Conservation (phyloP, 2,797 vertebrate genomes). For the Tragopan temminckii region DNA sequence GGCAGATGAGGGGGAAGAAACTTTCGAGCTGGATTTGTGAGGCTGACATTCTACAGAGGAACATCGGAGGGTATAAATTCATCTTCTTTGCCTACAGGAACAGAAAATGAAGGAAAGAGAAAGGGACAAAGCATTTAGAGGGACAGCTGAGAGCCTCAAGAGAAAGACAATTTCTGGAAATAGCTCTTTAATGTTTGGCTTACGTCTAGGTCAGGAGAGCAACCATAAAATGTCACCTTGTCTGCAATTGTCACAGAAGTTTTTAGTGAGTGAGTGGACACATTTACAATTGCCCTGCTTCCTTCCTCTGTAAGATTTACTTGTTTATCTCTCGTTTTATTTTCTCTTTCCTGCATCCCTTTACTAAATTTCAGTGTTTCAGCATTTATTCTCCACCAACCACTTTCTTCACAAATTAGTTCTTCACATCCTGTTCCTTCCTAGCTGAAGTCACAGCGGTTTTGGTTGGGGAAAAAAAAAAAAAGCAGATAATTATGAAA, state of each 20-base stretch:
- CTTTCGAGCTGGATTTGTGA: slow-evolving; percentile 37
- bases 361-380: neutral
- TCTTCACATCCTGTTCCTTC: neutral
- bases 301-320: neutral
- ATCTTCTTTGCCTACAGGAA: slow-evolving; percentile 40
- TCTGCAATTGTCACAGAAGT: slow-evolving; percentile 8
- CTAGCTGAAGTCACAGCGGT: neutral
- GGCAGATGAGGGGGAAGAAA: neutral
- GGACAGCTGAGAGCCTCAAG: slow-evolving; percentile 45
- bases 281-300: neutral
- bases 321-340: neutral
- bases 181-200: slow-evolving; percentile 48
- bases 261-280: neutral
- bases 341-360: neutral
- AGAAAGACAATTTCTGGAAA: slow-evolving; percentile 26
- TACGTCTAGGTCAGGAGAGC: slow-evolving; percentile 52
- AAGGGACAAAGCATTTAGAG: slow-evolving; percentile 20
- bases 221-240: slow-evolving; percentile 50
- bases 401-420: neutral
- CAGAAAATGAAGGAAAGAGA: slow-evolving; percentile 44
- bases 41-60: slow-evolving; percentile 40
- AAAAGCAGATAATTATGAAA: neutral
- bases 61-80: neutral
- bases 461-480: neutral
- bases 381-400: neutral